Evolutionary conservation across 2,797 vertebrate species (phyloP).

Genomic region (Ctenopoma kingsleyae): DNA sequence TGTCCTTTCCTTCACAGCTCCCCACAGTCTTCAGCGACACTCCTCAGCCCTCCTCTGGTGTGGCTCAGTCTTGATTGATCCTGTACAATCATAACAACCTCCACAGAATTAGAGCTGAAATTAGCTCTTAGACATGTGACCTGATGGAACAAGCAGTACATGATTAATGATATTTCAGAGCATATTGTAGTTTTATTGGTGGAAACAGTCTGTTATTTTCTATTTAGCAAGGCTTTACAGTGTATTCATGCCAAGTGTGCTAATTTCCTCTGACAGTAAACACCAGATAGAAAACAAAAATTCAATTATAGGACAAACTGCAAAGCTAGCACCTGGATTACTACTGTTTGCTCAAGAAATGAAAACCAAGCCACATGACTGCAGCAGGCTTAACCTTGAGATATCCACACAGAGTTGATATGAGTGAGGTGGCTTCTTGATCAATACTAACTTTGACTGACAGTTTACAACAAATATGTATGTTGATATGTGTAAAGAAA

Average conservation of each 20-base stretch:
- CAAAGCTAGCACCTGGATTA: slow-evolving; percentile 41
- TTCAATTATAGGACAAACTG: slow-evolving; percentile 59
- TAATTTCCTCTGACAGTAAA: slow-evolving; percentile 36
- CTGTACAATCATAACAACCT: slow-evolving; percentile 13
- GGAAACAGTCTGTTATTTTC: slow-evolving; percentile 16
- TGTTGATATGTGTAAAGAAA: slow-evolving; percentile 30
- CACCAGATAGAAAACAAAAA: slow-evolving; percentile 31
- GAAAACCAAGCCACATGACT: slow-evolving; percentile 47
- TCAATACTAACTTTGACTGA: slow-evolving; percentile 70
- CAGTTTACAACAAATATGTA: slow-evolving; percentile 43
- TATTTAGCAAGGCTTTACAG: slow-evolving; percentile 11
- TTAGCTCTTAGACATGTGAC: not conserved
- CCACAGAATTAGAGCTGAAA: slow-evolving; percentile 3
- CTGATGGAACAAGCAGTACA: slow-evolving; percentile 8
- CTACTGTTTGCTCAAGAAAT: slow-evolving; percentile 71
- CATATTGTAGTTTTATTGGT: slow-evolving; percentile 11
- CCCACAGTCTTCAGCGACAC: slow-evolving; percentile 33
- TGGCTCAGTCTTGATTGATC: slow-evolving; percentile 26
- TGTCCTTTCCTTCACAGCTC: slow-evolving; percentile 50
- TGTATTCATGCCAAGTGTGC: slow-evolving; percentile 3
- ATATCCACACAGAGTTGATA: slow-evolving; percentile 34
- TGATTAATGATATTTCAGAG: slow-evolving; percentile 17
- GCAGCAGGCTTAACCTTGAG: slow-evolving; percentile 52
- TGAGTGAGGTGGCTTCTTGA: slow-evolving; percentile 35
- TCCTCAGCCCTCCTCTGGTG: slow-evolving; percentile 35